These are phyloP conservation scores for Pungitius pungitius DNA, from an alignment of 2,113 vertebrate genomes.

Conservation along the genomic window DNA sequence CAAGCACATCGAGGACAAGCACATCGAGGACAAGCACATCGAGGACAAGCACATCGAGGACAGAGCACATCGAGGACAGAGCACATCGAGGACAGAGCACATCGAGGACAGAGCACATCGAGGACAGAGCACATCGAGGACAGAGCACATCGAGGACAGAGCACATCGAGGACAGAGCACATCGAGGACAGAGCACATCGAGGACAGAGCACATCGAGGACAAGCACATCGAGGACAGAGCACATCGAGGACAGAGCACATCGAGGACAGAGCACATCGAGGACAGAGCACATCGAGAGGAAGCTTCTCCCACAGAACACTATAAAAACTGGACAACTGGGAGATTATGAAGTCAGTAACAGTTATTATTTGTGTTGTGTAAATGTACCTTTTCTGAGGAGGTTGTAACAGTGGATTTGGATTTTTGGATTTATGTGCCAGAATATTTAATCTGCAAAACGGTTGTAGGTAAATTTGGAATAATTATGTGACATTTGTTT, in stretches of 20 bases:
- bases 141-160: slow-evolving; percentile 12
- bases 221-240: slow-evolving; percentile 20
- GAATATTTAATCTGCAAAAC: not conserved
- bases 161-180: slow-evolving; percentile 16
- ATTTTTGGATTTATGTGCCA: not conserved
- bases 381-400: not conserved
- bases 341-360: not conserved
- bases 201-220: slow-evolving; percentile 17
- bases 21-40: slow-evolving; percentile 8
- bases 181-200: slow-evolving; percentile 18
- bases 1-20: slow-evolving; percentile 21
- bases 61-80: too few species aligned
- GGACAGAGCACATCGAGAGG: too few species aligned
- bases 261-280: slow-evolving; percentile 21
- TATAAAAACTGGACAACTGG: not conserved
- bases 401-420: not conserved
- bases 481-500: not conserved
- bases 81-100: slow-evolving; percentile 26
- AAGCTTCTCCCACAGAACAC: not conserved
- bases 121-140: slow-evolving; percentile 22
- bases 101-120: not conserved
- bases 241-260: too few species aligned
- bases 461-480: not conserved
- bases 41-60: slow-evolving; percentile 22
- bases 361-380: not conserved